phyloP scores from a whole-genome alignment of 2,797 vertebrate genomes.

The Siniperca undulata region DNA sequence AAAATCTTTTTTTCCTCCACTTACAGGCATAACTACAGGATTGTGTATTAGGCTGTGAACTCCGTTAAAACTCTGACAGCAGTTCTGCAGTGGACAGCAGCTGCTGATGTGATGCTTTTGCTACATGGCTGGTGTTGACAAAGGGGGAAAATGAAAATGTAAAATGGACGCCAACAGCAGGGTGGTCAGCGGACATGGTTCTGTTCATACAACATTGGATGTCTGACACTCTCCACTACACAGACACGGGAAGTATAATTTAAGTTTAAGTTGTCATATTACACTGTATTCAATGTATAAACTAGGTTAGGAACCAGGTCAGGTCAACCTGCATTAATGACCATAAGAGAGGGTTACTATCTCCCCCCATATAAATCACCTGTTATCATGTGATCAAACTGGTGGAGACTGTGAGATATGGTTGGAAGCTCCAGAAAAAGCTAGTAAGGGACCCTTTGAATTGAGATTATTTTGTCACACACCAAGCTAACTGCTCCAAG shows the following conservation, averaged over 20 bases:
- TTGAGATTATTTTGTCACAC: background rate
- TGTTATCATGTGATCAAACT: background rate
- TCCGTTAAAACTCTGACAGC: background rate
- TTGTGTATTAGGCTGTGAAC: background rate
- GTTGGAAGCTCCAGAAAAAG: background rate
- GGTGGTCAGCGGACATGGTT: background rate
- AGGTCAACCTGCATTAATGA: background rate
- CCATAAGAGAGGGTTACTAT: constrained; percentile 1
- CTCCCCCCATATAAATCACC: background rate
- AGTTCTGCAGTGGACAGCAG: background rate
- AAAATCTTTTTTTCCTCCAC: background rate
- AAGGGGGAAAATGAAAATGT: constrained; percentile 4
- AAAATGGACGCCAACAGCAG: background rate
- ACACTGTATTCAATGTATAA: background rate
- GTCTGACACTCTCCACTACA: background rate
- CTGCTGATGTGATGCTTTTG: background rate
- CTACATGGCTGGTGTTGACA: background rate
- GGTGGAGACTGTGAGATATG: background rate
- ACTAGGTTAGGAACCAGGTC: background rate
- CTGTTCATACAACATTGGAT: background rate
- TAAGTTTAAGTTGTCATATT: background rate
- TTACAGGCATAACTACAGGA: background rate
- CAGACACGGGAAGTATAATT: background rate
- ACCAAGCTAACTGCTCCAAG: too few species aligned
- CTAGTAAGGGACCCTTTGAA: background rate